These are phyloP conservation scores for Conus canariensis DNA, from an alignment of 2,888 invertebrate species.

Conservation along the genomic window DNA sequence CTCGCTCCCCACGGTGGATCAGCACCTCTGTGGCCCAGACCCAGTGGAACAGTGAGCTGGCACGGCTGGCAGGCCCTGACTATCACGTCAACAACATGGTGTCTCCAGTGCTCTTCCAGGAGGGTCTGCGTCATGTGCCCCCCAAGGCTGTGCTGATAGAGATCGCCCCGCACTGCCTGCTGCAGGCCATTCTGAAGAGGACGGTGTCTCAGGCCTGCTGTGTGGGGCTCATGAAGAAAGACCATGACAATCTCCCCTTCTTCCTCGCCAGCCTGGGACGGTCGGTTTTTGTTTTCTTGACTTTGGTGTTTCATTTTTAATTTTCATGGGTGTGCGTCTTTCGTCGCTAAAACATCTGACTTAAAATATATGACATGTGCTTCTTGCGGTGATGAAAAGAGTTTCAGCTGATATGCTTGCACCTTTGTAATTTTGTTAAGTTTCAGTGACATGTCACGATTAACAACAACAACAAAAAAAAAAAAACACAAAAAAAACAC, in stretches of 20 bases:
- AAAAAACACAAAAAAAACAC: too few species aligned
- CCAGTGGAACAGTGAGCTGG: conserved; percentile 88
- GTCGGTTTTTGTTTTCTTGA: conserved; percentile 78
- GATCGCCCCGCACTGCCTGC: conserved; percentile 94
- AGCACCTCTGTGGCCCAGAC: conserved; percentile 94
- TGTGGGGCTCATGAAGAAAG: conserved; percentile 91
- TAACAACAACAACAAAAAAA: too few species aligned
- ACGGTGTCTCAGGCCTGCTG: conserved; percentile 87
- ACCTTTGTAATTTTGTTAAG: too few species aligned
- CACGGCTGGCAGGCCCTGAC: conserved; percentile 91
- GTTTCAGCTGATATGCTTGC: too few species aligned
- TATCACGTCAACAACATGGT: conserved; percentile 98
- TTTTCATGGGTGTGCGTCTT: too few species aligned
- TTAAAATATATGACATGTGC: too few species aligned
- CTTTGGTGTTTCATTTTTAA: too few species aligned
- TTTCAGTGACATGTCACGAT: too few species aligned
- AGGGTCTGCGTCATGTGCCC: conserved; percentile 91
- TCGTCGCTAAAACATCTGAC: too few species aligned
- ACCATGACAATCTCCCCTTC: conserved; percentile 88
- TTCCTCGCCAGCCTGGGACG: conserved; percentile 90
- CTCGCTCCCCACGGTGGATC: conserved; percentile 91
- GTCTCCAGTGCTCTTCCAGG: conserved; percentile 95
- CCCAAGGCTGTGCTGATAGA: conserved; percentile 93
- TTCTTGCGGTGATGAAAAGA: too few species aligned
- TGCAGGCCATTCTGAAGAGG: conserved; percentile 95